Evolutionary conservation across 1,140 invertebrate genomes (phyloP), one percentile per base, ranked within the genome.

Genomic region (Linepithema humile): DNA sequence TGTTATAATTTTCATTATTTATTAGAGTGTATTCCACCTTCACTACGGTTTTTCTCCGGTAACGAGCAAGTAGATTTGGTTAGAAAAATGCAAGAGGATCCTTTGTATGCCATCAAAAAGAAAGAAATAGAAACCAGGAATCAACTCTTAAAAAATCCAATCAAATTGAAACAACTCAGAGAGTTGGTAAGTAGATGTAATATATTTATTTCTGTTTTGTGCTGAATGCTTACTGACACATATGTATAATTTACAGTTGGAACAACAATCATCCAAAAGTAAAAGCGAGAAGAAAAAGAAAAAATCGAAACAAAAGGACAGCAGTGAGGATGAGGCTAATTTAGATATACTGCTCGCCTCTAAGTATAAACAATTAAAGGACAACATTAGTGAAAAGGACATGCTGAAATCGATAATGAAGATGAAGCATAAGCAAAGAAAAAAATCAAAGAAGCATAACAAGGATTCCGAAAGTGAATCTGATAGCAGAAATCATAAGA

Each of bases 61-160:
- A 95, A 95, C 62, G 95, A 96, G 74, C 97, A 97, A 94, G 97
- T 98, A 5, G 97, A 98, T 94, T 94, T 98, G 84, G 95, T 95
- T 50, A 95, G 97, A 60, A 99, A 99, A 94, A 95, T 98, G 78
- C 96, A 98, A 92, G 98, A 99, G 94, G 98, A 99, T 95, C 98
- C 98, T 0, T 92, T 99, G 38, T 96, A 98, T 90, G 95, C 96
- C 2, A 98, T 99, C 0, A 97, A 97, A 89, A 97, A 97, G 92
- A 96, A 96, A 77, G 97, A 98, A 94, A 96, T 98, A 92, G 98
- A 98, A 94, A 96, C 96, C 0, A 94, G 97, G 53, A 96, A 96
- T 67, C 96, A 98, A 88, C 94, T 99, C 29, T 92, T 98, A 9
- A 97, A 98, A 88, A 99, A 99, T 96, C 98, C 98, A n/a, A 95